phyloP scores from a whole-genome alignment of 2,797 vertebrate species.

The Sebastes taczanowskii region DNA sequence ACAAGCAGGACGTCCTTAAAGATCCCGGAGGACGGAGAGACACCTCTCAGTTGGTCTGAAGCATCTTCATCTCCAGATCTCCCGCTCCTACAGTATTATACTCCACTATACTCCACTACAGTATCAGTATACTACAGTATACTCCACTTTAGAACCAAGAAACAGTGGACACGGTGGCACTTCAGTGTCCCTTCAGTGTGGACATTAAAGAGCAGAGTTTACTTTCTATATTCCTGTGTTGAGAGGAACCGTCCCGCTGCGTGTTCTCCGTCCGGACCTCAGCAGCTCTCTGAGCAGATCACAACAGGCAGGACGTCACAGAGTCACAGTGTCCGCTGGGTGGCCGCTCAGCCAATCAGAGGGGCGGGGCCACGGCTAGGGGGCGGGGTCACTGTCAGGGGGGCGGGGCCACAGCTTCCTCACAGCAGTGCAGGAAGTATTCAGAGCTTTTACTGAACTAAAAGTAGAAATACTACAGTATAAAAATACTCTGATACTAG shows the following conservation, averaged over 20 bases:
- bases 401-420: constrained; percentile 61
- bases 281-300: constrained; percentile 77
- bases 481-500: background rate
- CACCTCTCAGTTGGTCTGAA: constrained; percentile 35
- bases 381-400: constrained; percentile 71
- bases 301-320: constrained; percentile 74
- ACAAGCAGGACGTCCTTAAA: constrained; percentile 37
- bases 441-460: background rate
- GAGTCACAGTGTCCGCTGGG: constrained; percentile 82
- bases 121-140: background rate
- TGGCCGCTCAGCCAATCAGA: constrained; percentile 59
- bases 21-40: constrained; percentile 49
- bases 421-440: background rate
- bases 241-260: constrained; percentile 12
- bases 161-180: background rate
- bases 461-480: background rate
- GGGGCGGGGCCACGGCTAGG: constrained; percentile 67
- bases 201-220: background rate
- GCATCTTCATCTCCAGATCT: constrained; percentile 40
- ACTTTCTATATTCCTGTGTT: constrained; percentile 25
- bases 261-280: constrained; percentile 43
- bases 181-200: background rate
- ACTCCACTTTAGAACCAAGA: constrained; percentile 21
- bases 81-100: background rate
- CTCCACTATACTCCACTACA: constrained; percentile 23